Base-by-base conservation (phyloP, 2,797 vertebrate genomes). In the Myiotriccus ornatus region DNA sequence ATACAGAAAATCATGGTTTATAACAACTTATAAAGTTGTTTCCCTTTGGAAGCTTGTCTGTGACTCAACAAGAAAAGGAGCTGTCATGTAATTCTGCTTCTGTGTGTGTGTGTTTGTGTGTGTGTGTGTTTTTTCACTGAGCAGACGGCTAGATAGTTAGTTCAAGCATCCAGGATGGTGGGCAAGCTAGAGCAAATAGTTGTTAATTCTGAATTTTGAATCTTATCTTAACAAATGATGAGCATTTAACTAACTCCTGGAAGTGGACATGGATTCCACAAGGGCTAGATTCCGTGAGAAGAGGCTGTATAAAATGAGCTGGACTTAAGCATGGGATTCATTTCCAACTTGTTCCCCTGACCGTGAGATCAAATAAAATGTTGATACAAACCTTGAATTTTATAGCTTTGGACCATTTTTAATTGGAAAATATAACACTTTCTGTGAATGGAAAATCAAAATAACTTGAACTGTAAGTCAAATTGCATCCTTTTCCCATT, bases 331-430 rank as follows among this genome's bases (percentile, higher is more conserved):
- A 15, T 24, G 12, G 10, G 22, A 73, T 87, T 89, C 6, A 76
- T 84, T 88, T 90, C n/a, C 43, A 74, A 6, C 12, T 74, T 60
- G 23, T 65, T 87, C n/a, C 37, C 34, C 82, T 14, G 14, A 86
- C 60, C 44, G 28, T 18, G 12, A 73, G 39, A 41, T 79, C 0
- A 1, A 87, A 75, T 9, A 91, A 87, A 78, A 65, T 22, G 8
- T 87, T 87, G 39, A 64, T 78, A 62, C 2, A 75, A 71, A 63
- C 52, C 39, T 68, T 59, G 68, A 76, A 55, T 91, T 93, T 76
- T 89, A 63, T 57, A 76, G 46, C 37, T 96, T 84, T 49, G 65
- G 46, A 82, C 34, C 30, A 43, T 87, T 87, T 93, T 92, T 89
- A 64, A 77, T 92, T 91, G 84, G 43, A 75, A 94, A 93, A 83